phyloP scores from a whole-genome alignment of 2,888 invertebrate species.

The Ophioninae sp. region DNA sequence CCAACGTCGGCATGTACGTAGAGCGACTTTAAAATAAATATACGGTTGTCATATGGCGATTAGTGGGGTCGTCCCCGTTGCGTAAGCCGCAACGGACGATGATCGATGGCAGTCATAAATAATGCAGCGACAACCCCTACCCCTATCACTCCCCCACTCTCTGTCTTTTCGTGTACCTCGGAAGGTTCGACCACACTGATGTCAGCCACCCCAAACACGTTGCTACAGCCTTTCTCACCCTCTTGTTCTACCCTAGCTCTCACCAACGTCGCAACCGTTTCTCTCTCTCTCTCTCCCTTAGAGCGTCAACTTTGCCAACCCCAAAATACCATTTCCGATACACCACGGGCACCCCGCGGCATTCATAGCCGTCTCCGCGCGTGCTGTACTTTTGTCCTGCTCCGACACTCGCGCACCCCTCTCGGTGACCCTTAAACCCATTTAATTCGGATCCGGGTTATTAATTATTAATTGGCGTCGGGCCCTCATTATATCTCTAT shows the following conservation, averaged over 20 bases:
- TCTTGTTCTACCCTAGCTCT: slow-evolving; percentile 58
- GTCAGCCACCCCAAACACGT: slow-evolving; percentile 72
- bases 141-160: not conserved
- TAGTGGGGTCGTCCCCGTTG: slow-evolving; percentile 76
- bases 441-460: slow-evolving; percentile 80
- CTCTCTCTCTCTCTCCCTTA: slow-evolving; percentile 38
- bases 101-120: slow-evolving; percentile 80
- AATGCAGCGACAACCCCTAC: slow-evolving; percentile 74
- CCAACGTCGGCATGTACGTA: slow-evolving; percentile 70
- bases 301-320: slow-evolving; percentile 58
- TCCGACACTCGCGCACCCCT: slow-evolving; percentile 68
- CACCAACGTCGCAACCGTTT: slow-evolving; percentile 46
- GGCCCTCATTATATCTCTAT: slow-evolving; percentile 79
- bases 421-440: slow-evolving; percentile 75
- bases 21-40: slow-evolving; percentile 78
- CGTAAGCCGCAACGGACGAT: slow-evolving; percentile 74
- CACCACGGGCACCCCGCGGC: slow-evolving; percentile 64
- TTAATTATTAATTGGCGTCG: slow-evolving; percentile 80
- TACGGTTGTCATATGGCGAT: slow-evolving; percentile 80
- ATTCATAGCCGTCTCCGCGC: slow-evolving; percentile 65
- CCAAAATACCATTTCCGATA: slow-evolving; percentile 76
- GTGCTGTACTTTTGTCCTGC: slow-evolving; percentile 61
- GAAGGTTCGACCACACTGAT: slow-evolving; percentile 42
- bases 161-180: slow-evolving; percentile 23
- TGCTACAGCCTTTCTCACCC: slow-evolving; percentile 60